Evolutionary conservation across 2,888 invertebrate genomes (phyloP).

Genomic region (Folsomia candida): DNA sequence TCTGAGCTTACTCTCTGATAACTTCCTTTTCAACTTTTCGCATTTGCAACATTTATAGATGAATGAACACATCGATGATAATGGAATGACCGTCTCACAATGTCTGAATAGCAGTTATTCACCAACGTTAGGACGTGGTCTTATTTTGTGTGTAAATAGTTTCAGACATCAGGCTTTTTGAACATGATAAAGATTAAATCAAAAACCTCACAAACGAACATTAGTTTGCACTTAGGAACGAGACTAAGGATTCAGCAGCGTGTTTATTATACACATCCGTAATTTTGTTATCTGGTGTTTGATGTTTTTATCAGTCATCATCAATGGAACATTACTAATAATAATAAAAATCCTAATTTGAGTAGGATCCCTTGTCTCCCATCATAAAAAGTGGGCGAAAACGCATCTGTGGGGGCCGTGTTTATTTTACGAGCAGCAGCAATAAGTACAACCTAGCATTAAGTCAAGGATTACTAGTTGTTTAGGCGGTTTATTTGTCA

Average conservation of each 20-base stretch:
- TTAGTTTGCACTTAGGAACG: not conserved
- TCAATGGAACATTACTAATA: not conserved
- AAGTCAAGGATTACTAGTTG: not conserved
- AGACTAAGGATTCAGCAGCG: not conserved
- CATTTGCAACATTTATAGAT: too few relatives aligned
- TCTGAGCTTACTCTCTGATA: not conserved
- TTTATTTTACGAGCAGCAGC: not conserved
- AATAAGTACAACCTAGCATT: not conserved
- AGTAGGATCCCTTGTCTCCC: not conserved
- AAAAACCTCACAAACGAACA: not conserved
- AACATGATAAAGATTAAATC: not conserved
- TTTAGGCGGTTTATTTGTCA: conserved; percentile 6
- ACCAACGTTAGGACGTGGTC: too few relatives aligned
- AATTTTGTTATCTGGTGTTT: not conserved
- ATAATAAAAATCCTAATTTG: not conserved
- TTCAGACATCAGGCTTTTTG: too few relatives aligned
- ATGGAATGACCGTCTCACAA: not conserved
- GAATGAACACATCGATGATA: not conserved
- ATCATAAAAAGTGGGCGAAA: not conserved
- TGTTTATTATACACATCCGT: not conserved
- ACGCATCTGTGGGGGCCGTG: not conserved
- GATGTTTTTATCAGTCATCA: not conserved
- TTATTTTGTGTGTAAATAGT: too few relatives aligned
- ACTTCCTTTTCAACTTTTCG: not conserved
- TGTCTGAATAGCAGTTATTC: not conserved